phyloP scores from a whole-genome alignment of 2,797 vertebrate genomes.

The Macropodus opercularis region DNA sequence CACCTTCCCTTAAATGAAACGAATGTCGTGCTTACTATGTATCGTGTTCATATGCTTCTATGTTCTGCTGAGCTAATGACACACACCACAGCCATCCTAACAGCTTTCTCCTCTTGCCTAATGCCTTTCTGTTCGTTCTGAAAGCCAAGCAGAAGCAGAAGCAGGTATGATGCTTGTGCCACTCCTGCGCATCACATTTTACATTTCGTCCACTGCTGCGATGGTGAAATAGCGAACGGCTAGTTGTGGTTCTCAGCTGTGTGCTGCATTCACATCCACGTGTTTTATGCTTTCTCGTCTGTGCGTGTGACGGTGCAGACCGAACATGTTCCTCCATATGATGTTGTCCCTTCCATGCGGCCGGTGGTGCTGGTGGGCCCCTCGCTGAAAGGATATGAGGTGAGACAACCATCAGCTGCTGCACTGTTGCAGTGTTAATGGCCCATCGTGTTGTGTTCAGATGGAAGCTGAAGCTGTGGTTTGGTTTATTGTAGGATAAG shows the following conservation, averaged over 20 bases:
- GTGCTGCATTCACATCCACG: not conserved
- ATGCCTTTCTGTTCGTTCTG: slow-evolving; percentile 81
- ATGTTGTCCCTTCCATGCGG: slow-evolving; percentile 96
- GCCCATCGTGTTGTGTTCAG: no score
- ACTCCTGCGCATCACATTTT: slow-evolving; percentile 7
- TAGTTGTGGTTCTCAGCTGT: not conserved
- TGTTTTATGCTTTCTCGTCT: not conserved
- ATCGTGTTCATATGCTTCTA: not conserved
- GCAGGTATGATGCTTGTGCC: slow-evolving; percentile 85
- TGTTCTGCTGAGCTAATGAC: not conserved
- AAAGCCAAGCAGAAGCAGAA: slow-evolving; percentile 99
- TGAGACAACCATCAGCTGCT: slow-evolving; percentile 54
- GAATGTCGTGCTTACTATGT: not conserved
- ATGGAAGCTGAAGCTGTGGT: no score
- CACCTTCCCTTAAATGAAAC: not conserved
- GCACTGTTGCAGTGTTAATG: no score
- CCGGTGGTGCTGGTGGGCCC: slow-evolving; percentile 96
- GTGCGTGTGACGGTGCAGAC: slow-evolving; percentile 78
- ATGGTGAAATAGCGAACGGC: not conserved
- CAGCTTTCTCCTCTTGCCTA: slow-evolving; percentile 44
- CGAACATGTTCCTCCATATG: slow-evolving; percentile 92
- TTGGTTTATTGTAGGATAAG: no score
- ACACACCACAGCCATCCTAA: not conserved
- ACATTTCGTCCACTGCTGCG: no score
- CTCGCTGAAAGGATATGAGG: slow-evolving; percentile 97